phyloP scores from a whole-genome alignment of 1,140 invertebrate genomes.

The Melanaphis sacchari region DNA sequence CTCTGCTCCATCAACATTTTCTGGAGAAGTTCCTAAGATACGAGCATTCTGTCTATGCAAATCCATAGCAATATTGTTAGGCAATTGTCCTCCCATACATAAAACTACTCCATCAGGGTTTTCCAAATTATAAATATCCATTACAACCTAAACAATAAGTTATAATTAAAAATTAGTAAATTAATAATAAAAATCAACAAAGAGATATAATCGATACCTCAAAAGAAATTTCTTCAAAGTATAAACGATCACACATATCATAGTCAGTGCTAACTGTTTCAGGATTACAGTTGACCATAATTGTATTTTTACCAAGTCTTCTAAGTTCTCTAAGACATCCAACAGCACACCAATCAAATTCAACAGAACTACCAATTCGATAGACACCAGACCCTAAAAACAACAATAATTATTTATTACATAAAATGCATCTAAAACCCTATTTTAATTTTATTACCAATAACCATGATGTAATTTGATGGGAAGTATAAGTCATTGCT shows the following conservation, averaged over 20 bases:
- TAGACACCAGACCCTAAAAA: constrained; percentile 91
- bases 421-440: neutral
- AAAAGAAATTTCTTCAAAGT: constrained; percentile 99
- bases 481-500: constrained; percentile 87
- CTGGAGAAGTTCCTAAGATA: constrained; percentile 89
- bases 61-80: constrained; percentile 99
- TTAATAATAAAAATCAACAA: neutral
- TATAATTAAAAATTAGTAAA: neutral
- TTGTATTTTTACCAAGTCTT: constrained; percentile 84
- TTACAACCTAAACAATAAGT: constrained; percentile 76
- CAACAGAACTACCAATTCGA: constrained; percentile 97
- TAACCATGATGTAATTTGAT: constrained; percentile 81
- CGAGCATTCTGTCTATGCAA: constrained; percentile 83
- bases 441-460: constrained; percentile 67
- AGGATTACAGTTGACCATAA: constrained; percentile 99
- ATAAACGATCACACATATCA: constrained; percentile 97
- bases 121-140: constrained; percentile 97
- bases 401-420: constrained; percentile 37
- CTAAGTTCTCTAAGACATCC: constrained; percentile 92
- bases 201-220: constrained; percentile 70
- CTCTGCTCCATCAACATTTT: constrained; percentile 96
- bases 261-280: constrained; percentile 99
- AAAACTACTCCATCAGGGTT: constrained; percentile 93
- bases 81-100: constrained; percentile 97
- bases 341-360: constrained; percentile 99